Evolutionary conservation across 2,113 vertebrate species (phyloP), one percentile per base, ranked within the genome.

Genomic region (Pangasianodon hypophthalmus): DNA sequence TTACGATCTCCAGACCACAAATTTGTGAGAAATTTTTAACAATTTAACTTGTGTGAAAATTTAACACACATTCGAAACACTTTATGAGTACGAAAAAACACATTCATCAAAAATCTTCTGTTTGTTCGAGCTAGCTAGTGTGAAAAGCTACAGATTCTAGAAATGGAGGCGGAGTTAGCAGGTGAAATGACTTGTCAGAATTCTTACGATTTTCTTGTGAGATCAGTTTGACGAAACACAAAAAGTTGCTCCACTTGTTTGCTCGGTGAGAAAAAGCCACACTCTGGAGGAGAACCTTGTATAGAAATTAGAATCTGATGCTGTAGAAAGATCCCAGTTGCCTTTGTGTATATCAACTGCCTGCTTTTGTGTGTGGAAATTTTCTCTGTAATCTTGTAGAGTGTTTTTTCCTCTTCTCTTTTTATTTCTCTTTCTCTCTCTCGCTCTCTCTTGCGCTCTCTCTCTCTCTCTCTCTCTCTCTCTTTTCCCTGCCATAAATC

Each of bases 251-350:
- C 77, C 79, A 54, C 48, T 81, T 11, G 13, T 81, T 54, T 18
- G 75, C 75, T 48, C 75, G 58, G 21, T 44, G 69, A 85, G 88
- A 67, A 86, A 92, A 96, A 96, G 96, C 96, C 97, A 97, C 97
- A 94, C 93, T 97, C 96, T 96, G 48, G 69, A 96, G 97, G 97
- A 96, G 97, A 97, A 97, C 97, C 97, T 97, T 99, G 98, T 98
- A 96, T 97, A 98, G 96, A 97, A 96, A 54, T 97, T 98, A 98
- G 97, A 98, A 97, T 97, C 97, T 95, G 97, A 98, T 97, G 97
- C 97, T 98, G 97, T 98, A 98, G 98, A 98, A 97, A 96, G 97
- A 98, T 98, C 98, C 98, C 98, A 98, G 98, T 98, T 99, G 98
- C 98, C 98, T 99, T 99, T 97, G 98, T 99, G 98, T 98, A 97